Conservation (phyloP, 2,888 invertebrate species). For the Sialis fuliginosa region DNA sequence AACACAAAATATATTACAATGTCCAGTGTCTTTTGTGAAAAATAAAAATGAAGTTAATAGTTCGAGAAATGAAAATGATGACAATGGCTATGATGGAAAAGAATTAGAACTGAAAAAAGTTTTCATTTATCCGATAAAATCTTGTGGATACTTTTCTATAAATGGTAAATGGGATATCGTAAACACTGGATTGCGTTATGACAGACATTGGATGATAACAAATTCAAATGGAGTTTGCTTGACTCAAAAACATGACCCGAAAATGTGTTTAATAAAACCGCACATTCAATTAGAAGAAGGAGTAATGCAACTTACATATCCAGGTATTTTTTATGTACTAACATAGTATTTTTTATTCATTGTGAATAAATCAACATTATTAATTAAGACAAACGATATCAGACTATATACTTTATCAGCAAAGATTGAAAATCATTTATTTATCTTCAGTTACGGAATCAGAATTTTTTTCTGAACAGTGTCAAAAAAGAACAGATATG, state of each 20-base stretch:
- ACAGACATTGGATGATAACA: conserved; percentile 88
- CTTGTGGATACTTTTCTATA: conserved; percentile 66
- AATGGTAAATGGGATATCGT: conserved; percentile 51
- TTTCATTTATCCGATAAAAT: conserved; percentile 78
- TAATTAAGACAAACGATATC: too few relatives aligned
- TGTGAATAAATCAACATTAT: not conserved
- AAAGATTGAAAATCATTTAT: too few relatives aligned
- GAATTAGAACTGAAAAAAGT: conserved; percentile 19
- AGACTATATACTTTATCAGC: too few relatives aligned
- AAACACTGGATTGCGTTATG: conserved; percentile 63
- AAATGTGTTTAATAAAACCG: conserved; percentile 64
- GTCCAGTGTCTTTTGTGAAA: conserved; percentile 4
- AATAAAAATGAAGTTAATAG: not conserved
- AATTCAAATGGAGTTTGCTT: conserved; percentile 63
- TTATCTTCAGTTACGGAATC: too few relatives aligned
- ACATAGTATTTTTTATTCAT: not conserved
- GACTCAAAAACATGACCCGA: conserved; percentile 71
- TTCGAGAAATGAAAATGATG: not conserved
- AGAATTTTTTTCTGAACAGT: too few relatives aligned
- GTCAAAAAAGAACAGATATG: too few relatives aligned
- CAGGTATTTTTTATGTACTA: conserved; percentile 27
- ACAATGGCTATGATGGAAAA: not conserved
- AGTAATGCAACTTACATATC: conserved; percentile 37
- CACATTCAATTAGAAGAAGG: conserved; percentile 39
- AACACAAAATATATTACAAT: not conserved